Conservation (phyloP, 2,113 vertebrate species). For the Corynorhinus townsendii region DNA sequence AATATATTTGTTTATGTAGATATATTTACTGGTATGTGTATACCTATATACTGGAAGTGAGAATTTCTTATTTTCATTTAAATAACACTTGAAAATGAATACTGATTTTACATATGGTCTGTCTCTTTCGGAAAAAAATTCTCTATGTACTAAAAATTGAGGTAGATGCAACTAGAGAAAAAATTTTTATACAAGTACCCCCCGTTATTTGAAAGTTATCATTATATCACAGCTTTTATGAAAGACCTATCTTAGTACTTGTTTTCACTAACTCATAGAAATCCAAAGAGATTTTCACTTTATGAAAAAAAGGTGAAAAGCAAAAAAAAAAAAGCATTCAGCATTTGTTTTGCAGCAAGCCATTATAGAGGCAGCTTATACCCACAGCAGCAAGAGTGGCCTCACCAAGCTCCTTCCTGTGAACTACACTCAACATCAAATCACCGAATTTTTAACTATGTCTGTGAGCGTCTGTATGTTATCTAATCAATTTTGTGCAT, state of each 20-base stretch:
- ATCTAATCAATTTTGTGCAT: not conserved
- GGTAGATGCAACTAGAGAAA: not conserved
- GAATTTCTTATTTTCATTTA: slow-evolving; percentile 4
- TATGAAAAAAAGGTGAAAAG: not conserved
- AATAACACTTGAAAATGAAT: not conserved
- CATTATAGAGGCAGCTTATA: not conserved
- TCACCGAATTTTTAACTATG: not conserved
- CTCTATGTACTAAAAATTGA: not conserved
- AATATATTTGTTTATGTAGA: not conserved
- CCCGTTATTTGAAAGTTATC: not conserved
- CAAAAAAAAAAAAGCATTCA: not conserved
- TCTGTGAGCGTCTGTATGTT: not conserved
- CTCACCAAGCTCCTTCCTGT: not conserved
- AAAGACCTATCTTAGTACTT: not conserved
- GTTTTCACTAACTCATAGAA: not conserved
- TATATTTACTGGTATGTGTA: not conserved
- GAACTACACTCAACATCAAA: not conserved
- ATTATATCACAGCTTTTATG: not conserved
- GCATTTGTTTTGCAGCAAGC: not conserved
- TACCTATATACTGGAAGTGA: not conserved
- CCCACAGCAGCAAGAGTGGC: not conserved
- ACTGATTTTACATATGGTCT: not conserved
- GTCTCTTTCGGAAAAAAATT: not conserved
- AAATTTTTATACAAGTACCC: not conserved
- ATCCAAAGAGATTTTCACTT: not conserved